Base-by-base conservation (phyloP, 2,888 invertebrate genomes). In the Agrilus biguttatus region DNA sequence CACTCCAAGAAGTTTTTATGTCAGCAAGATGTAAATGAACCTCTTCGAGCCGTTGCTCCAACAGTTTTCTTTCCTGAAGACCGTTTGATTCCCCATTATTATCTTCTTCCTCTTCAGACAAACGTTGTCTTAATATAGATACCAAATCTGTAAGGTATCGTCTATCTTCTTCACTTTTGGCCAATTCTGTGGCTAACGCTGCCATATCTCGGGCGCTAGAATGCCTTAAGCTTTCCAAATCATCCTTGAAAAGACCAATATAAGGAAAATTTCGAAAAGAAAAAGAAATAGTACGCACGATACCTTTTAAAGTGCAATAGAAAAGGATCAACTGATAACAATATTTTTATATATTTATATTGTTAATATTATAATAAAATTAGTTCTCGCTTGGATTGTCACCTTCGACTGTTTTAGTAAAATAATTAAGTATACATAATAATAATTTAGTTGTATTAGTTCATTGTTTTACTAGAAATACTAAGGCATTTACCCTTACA, bases 1-100 rank as follows among this genome's bases (percentile, higher is more conserved):
- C 84, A 56, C 89, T 90, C 91, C 91, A 91, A 0, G 86, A 85
- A 1, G 86, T 85, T 62, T 92, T 91, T 50, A 91, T 87, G 56
- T 91, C 89, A 0, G 85, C 82, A 32, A 91, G 68, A 62, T 91
- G 90, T 57, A 89, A 73, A 60, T 89, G 83, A 0, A 88, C 79
- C 58, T 91, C 91, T 54, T 87, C 84, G 45, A 91, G 64, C 54
- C 85, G 80, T 47, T 85, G 75, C 49, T 86, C 82, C 28, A 90
- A 68, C 19, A 84, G 61, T 49, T 74, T 74, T 41, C 79, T 67
- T 55, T 81, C 80, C n/a, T 74, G 71, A 50, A 72, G 64, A 57
- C 47, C 70, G 59, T 59, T 73, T 60, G 56, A 70, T 61, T 53
- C 33, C 60, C 51, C 7, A 61, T 58, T 8, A 60, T 54, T 45